Base-by-base conservation (phyloP, 1,140 invertebrate genomes). In the Lucilia cuprina region DNA sequence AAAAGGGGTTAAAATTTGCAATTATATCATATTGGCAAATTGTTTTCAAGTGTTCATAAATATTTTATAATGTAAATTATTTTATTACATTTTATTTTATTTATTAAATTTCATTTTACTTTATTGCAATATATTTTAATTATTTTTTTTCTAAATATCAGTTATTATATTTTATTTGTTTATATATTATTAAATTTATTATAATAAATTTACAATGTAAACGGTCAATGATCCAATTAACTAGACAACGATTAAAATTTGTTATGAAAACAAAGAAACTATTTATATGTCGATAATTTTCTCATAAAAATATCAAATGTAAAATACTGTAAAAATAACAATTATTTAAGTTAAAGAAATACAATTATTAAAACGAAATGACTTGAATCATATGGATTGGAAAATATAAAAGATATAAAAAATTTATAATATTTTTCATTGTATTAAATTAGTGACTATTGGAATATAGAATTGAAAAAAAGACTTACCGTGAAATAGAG, bases 21-120 rank as follows among this genome's bases (percentile, higher is more conserved):
- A 78, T 80, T 80, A 25, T 80, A n/a, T 80, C 41, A 80, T 80
- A 30, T 80, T 80, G 41, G 77, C 13, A 50, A 80, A 49, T 49
- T 49, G 77, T 30, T 19, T 19, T 21, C 65, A 70, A 70, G 65
- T 70, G 65, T 70, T 25, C 10, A 10, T 12, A 70, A 70, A 9
- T 70, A 21, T 70, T 70, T 70, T 0, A 55, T 7, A 30, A 30
- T 55, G 7, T 12, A n/a, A 12, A 55, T 55, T 55, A 8, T 41
- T 7, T 41, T 41, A 41, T 41, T 8, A 41, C 41, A 41, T 41
- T 8, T 41, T 41, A 30, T 41, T 41, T 41, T 41, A 41, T 41
- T 41, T 41, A 41, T 8, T 41, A n/a, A 60, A 60, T 30, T 30
- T 30, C 3, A 30, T 30, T 30, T 30, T 30, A 30, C 25, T 30